phyloP scores from a whole-genome alignment of 2,113 vertebrate species.

The Oplegnathus fasciatus region DNA sequence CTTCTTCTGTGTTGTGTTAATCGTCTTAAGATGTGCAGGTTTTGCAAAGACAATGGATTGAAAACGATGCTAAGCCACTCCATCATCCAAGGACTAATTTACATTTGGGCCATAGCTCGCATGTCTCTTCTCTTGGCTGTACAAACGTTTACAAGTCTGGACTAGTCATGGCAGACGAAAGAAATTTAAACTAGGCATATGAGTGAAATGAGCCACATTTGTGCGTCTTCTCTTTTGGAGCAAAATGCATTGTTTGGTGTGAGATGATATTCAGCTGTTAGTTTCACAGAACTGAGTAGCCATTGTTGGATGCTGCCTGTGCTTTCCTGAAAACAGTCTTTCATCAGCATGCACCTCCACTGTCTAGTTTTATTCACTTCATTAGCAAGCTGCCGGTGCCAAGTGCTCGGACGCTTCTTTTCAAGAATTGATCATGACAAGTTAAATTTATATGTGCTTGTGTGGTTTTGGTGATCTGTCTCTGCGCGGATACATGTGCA shows the following conservation, averaged over 20 bases:
- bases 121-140: not conserved
- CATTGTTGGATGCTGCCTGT: slow-evolving; percentile 52
- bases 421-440: slow-evolving; percentile 73
- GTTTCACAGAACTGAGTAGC: slow-evolving; percentile 45
- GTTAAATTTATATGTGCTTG: slow-evolving; percentile 66
- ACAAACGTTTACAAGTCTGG: slow-evolving; percentile 5
- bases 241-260: slow-evolving; percentile 28
- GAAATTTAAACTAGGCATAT: not conserved
- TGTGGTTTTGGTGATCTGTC: slow-evolving; percentile 58
- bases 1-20: slow-evolving; percentile 36
- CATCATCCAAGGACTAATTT: not conserved
- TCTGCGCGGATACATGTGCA: slow-evolving; percentile 35
- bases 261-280: slow-evolving; percentile 56
- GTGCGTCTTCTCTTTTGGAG: slow-evolving; percentile 20
- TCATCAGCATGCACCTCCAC: slow-evolving; percentile 75
- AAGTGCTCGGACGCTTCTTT: slow-evolving; percentile 62
- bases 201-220: slow-evolving; percentile 20
- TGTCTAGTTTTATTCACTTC: slow-evolving; percentile 75
- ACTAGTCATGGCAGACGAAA: slow-evolving; percentile 1
- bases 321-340: slow-evolving; percentile 53
- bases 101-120: not conserved
- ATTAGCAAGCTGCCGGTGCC: slow-evolving; percentile 70
- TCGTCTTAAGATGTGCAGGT: slow-evolving; percentile 17
- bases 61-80: not conserved
- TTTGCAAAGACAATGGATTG: slow-evolving; percentile 17